These are phyloP conservation scores for Paradisaea rubra DNA, from an alignment of 2,113 vertebrate genomes.

Conservation along the genomic window DNA sequence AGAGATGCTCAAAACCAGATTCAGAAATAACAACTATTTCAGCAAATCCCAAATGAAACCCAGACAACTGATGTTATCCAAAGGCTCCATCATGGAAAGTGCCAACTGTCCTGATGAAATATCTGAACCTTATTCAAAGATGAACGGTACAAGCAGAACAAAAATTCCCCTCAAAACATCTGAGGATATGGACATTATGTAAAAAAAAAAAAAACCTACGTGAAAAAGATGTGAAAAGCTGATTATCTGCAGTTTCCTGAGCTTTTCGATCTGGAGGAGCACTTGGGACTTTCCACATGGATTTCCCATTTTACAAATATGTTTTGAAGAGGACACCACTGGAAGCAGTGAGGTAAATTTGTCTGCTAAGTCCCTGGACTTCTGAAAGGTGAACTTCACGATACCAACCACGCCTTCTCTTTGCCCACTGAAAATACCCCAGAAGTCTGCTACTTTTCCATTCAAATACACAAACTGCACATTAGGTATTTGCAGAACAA, in stretches of 20 bases:
- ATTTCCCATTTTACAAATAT: neutral
- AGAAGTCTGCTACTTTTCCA: neutral
- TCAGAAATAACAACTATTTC: neutral
- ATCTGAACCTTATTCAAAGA: neutral
- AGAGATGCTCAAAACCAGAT: neutral
- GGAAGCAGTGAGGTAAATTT: neutral
- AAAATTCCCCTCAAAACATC: neutral
- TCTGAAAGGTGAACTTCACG: neutral
- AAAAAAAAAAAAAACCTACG: neutral
- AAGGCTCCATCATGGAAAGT: neutral
- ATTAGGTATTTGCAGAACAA: neutral
- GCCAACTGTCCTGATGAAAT: neutral
- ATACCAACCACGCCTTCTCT: accelerated
- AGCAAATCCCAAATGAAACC: neutral
- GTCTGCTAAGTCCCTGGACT: neutral
- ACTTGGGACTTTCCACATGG: neutral
- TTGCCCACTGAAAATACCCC: neutral
- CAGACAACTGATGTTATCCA: neutral
- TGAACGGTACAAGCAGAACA: neutral
- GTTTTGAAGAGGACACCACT: neutral
- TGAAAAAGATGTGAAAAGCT: neutral
- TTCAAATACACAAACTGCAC: neutral
- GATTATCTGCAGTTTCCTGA: neutral
- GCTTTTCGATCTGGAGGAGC: neutral
- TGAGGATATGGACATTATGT: accelerated